Evolutionary conservation across 1,140 invertebrate species (phyloP), one percentile per base, ranked within the genome.

Genomic region (Wasmannia auropunctata): DNA sequence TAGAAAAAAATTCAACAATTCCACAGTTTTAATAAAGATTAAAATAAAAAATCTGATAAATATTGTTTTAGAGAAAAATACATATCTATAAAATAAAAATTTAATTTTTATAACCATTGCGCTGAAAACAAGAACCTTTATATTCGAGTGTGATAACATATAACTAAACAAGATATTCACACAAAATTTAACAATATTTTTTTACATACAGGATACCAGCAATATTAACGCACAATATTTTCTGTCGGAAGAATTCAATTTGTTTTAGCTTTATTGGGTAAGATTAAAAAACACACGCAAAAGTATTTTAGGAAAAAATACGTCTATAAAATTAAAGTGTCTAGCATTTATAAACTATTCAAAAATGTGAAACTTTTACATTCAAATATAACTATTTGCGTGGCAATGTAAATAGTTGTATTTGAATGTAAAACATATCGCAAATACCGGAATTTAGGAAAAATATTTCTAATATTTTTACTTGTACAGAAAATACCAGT

Each of bases 131-230:
- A 51, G n/a, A 67, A 51, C 22, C 14, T 16, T 80, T 80, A 43
- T 4, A 25, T 67, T 67, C 25, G 31, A 51, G n/a, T 28, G 14
- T 31, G 19, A 65, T 67, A 79, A 79, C 62, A 65, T 22, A 67
- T 7, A 67, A 3, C 5, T 31, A 67, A 67, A 67, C 43, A 22
- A 67, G 43, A 67, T 49, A 46, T 67, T 67, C 19, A 11, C 62
- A 67, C 25, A 80, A 76, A 51, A 34, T 54, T 69, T 80, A 69
- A 28, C 76, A 19, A 67, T 69, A 80, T 54, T 80, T 65, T 51
- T 40, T 69, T 19, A 79, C 67, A 11, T 37, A 37, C 4, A 76
- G 16, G 51, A 80, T 79, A 65, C 58, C 56, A 34, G 28, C 63
- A 46, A 3, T 79, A 69, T 67, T 65, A 65, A 51, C 43, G 31